Evolutionary conservation across 2,113 vertebrate species (phyloP), one percentile per base, ranked within the genome.

Genomic region (Parus major): DNA sequence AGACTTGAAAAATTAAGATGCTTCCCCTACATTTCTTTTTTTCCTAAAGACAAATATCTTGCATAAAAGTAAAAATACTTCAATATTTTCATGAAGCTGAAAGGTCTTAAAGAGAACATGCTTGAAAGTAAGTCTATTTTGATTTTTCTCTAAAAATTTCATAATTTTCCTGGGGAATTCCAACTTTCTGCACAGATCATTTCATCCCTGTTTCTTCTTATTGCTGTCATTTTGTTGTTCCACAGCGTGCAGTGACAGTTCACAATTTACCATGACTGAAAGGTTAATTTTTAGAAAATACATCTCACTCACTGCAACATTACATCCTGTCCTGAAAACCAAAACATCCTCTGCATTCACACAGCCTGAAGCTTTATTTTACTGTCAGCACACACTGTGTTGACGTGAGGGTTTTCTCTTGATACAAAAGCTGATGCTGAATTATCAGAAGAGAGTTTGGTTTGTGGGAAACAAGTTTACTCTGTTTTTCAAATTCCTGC

Each of bases 381-480:
- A 6, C 41, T 85, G 35, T 5, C 88, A 80, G 44, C 39, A 83
- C 52, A 36, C 19, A 6, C 12, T 70, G 2, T 42, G 60, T 36
- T 87, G 91, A 81, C 17, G 20, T 15, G 24, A 66, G 63, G 55
- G 13, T 42, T 90, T 86, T 63, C 65, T 83, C 86, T 75, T 29
- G 29, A n/a, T 65, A 85, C 49, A 79, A 87, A 72, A 72, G 66
- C n/a, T 39, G 57, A 36, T 69, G 65, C 46, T 87, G 42, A 92
- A 49, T 72, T 82, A 95, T 65, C 81, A 89, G 42, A 77, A 68
- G 81, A 46, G 42, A 29, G 28, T 79, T 85, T 79, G 84, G 25
- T 65, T 78, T 92, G 65, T 87, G 89, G 82, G 91, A 93, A 93
- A 91, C 27, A 46, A 11, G 4, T 55, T 94, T 71, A 55, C 36